Conservation (phyloP, 1,140 invertebrate species). For the Cotesia typhae region DNA sequence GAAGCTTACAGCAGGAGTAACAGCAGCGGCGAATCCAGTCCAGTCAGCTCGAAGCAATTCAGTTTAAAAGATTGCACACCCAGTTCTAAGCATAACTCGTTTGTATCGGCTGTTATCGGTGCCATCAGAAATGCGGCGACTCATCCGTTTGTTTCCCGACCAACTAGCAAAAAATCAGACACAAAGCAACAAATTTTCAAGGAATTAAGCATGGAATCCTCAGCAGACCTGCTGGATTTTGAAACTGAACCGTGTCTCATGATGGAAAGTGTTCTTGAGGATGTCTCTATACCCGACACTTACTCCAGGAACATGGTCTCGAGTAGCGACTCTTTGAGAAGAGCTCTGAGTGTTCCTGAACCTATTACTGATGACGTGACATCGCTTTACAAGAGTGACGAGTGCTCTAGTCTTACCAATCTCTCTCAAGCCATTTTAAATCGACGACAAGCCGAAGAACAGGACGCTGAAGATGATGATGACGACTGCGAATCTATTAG, state of each 20-base stretch:
- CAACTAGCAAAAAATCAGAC: conserved; percentile 48
- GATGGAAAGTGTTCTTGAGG: conserved; percentile 78
- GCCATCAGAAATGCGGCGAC: conserved; percentile 73
- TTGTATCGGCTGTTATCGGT: conserved; percentile 74
- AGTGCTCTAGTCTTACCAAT: conserved; percentile 60
- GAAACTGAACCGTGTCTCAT: conserved; percentile 82
- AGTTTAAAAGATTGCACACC: conserved; percentile 65
- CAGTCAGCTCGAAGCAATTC: conserved; percentile 65
- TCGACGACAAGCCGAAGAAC: conserved; percentile 50
- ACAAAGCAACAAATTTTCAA: conserved; percentile 54
- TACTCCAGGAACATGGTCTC: conserved; percentile 77
- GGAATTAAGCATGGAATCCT: conserved; percentile 64
- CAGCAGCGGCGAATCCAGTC: conserved; percentile 69
- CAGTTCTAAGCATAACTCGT: conserved; percentile 72
- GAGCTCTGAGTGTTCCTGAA: conserved; percentile 59
- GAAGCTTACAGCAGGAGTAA: conserved; percentile 75
- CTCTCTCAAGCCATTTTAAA: conserved; percentile 61
- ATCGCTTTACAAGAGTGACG: conserved; percentile 47
- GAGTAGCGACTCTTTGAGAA: conserved; percentile 64
- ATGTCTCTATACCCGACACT: conserved; percentile 72
- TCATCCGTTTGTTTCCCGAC: conserved; percentile 62
- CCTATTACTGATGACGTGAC: conserved; percentile 52
- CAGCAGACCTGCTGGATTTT: conserved; percentile 77
- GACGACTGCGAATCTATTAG: conserved; percentile 60
- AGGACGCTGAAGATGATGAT: conserved; percentile 61